phyloP scores from a whole-genome alignment of 2,113 vertebrate species.

The Pterocles orientalis region DNA sequence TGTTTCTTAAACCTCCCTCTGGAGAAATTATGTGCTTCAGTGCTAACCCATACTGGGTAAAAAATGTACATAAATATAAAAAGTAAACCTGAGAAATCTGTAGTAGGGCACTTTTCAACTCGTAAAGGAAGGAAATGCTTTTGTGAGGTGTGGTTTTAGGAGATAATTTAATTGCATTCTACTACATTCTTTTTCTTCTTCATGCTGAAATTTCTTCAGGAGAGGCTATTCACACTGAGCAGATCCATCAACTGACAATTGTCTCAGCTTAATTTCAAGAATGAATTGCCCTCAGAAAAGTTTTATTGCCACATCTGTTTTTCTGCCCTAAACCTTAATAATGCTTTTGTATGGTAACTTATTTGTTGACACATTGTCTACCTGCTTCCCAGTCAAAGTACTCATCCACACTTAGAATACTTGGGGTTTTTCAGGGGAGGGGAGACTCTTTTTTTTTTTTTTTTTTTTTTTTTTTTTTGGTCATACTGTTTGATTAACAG shows the following conservation, averaged over 20 bases:
- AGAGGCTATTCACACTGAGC: neutral
- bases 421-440: constrained; percentile 7
- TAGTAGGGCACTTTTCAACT: neutral
- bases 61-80: neutral
- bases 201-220: neutral
- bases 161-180: neutral
- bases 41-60: neutral
- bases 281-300: neutral
- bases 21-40: constrained; percentile 4
- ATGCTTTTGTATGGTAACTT: neutral
- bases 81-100: neutral
- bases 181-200: neutral
- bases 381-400: constrained; percentile 13
- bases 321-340: constrained; percentile 1
- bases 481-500: neutral
- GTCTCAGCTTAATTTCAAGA: neutral
- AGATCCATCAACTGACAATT: neutral
- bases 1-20: constrained; percentile 21
- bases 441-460: neutral
- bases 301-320: constrained; percentile 9
- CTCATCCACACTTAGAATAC: constrained; percentile 25
- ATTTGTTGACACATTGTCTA: neutral
- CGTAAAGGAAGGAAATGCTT: neutral
- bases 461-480: neutral
- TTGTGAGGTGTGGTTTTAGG: neutral